Evolutionary conservation across 2,888 invertebrate genomes (phyloP), one percentile per base, ranked within the genome.

Genomic region (Xestia ashworthii): DNA sequence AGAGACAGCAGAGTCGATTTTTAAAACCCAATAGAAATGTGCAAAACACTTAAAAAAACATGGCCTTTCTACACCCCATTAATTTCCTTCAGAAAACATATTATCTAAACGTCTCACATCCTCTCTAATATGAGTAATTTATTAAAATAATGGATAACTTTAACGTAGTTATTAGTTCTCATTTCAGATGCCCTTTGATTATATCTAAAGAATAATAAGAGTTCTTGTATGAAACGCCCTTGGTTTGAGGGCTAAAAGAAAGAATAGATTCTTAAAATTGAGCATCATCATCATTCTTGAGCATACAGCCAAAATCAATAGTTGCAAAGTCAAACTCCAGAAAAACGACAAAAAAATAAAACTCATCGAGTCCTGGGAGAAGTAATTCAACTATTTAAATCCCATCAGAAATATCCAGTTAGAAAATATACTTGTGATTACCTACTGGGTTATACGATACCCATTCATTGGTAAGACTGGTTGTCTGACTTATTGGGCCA

Each of bases 101-200:
- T n/a, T n/a, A 65, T 65, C 64, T 65, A 25, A 74, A 48, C 46
- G 3, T 12, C 1, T 58, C 41, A 58, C n/a, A 68, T 80, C 62
- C 64, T 65, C 48, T n/a, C 16, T 58, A 48, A 5, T 41, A 44
- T 9, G n/a, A n/a, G 41, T 41, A 22, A 8, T n/a, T 48, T 9
- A 76, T 53, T 44, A 32, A 53, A 44, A 50, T 25, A 25, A 46
- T 53, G n/a, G 1, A 8, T 58, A 19, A 38, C 14, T 0, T 55
- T 64, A n/a, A 38, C 1, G 16, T 6, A 22, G n/a, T 38, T 50
- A 44, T 58, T 44, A 44, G n/a, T 32, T n/a, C 8, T n/a, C 6
- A 64, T 65, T 74, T 60, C 55, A 53, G 22, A 68, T 84, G 74
- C 81, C 74, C 74, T 82, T 80, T 74, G 74, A 72, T 82, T 41